Percentiles rank a stretch among this genome's conserved stretches.
These are phyloP conservation scores for Diarsia dahlii DNA, from an alignment of 2,888 invertebrate species.

Conservation along the genomic window DNA sequence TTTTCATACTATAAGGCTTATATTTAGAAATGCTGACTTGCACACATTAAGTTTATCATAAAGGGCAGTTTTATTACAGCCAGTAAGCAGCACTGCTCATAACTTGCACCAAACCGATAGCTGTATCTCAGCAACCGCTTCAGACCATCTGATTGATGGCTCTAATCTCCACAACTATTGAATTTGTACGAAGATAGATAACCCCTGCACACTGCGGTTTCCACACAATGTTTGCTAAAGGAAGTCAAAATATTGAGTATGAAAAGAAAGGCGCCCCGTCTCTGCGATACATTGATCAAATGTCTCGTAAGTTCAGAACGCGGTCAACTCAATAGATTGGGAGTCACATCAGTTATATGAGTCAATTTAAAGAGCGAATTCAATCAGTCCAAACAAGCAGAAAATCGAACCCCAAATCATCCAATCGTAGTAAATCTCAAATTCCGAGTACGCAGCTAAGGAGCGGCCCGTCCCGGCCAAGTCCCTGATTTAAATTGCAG, in stretches of 20 bases:
- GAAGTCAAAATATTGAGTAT: conserved; percentile 50
- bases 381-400: conserved; percentile 89
- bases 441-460: conserved; percentile 88
- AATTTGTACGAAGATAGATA: conserved; percentile 79
- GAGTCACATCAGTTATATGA: conserved; percentile 74
- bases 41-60: conserved; percentile 12
- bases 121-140: conserved; percentile 77
- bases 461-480: conserved; percentile 88
- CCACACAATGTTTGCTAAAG: conserved; percentile 67
- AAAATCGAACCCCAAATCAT: conserved; percentile 90
- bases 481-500: conserved; percentile 90
- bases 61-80: conserved; percentile 20
- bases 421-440: conserved; percentile 89
- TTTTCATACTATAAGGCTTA: conserved; percentile 24
- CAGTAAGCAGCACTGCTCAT: conserved; percentile 53
- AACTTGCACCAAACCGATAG: conserved; percentile 70
- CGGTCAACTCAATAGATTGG: conserved; percentile 57
- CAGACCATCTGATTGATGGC: conserved; percentile 83
- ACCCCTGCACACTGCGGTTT: conserved; percentile 69
- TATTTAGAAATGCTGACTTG: conserved; percentile 1
- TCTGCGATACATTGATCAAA: conserved; percentile 28
- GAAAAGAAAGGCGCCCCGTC: conserved; percentile 20
- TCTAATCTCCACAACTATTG: conserved; percentile 83
- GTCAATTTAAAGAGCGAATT: conserved; percentile 85
- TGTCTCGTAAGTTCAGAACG: conserved; percentile 6